phyloP scores from a whole-genome alignment of 2,797 vertebrate species.

The Ctenosaura bakeri region DNA sequence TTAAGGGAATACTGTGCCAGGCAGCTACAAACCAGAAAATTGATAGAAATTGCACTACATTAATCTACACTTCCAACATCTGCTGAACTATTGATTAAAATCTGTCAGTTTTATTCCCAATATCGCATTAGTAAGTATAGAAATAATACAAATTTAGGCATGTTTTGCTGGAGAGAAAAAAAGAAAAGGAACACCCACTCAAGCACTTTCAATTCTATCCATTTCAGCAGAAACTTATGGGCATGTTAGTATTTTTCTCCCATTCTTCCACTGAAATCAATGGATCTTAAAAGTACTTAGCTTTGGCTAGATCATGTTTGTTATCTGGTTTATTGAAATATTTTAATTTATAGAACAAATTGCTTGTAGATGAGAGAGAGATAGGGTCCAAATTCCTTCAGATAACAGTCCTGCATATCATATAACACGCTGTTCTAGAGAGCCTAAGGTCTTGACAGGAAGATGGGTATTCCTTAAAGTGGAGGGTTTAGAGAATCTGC shows the following conservation, averaged over 20 bases:
- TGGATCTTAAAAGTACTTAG: background rate
- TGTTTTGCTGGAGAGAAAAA: background rate
- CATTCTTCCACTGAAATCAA: background rate
- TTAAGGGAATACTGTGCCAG: slow-evolving; percentile 48
- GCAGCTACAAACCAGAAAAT: slow-evolving; percentile 45
- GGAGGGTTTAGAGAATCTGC: background rate
- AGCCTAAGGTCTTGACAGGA: background rate
- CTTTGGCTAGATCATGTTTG: background rate
- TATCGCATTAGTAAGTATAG: slow-evolving; percentile 4
- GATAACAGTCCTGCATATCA: background rate
- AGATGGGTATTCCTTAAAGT: background rate
- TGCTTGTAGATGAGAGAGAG: background rate
- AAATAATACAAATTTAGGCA: slow-evolving; percentile 17
- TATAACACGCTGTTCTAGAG: background rate
- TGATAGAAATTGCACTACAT: slow-evolving; percentile 36
- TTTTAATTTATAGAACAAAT: background rate
- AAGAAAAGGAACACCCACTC: background rate
- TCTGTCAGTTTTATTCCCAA: slow-evolving; percentile 18
- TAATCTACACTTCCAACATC: slow-evolving; percentile 36
- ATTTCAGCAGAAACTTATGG: background rate
- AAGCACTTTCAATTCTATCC: slow-evolving; percentile 10
- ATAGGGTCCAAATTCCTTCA: background rate
- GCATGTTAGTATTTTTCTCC: background rate
- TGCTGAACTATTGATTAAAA: slow-evolving; percentile 59
- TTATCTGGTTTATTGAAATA: background rate